Conservation (phyloP, 2,113 vertebrate species). For the Macroglossus sobrinus region DNA sequence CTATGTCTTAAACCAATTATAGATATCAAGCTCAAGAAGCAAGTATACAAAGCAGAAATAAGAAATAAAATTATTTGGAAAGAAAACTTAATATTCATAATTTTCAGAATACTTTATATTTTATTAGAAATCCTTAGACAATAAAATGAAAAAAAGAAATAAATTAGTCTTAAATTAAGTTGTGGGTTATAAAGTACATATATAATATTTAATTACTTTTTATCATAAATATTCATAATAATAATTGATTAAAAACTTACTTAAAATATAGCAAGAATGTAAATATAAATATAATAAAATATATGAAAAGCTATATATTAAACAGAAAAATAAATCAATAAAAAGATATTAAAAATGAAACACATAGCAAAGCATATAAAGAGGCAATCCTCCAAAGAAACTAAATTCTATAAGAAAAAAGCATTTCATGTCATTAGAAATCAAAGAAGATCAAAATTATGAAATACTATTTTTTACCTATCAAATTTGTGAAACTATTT, state of each 20-base stretch:
- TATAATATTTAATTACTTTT: neutral
- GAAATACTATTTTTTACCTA: neutral
- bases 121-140: neutral
- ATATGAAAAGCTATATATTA: neutral
- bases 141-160: slow-evolving; percentile 20
- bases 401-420: neutral
- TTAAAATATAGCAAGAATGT: neutral
- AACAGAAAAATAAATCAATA: neutral
- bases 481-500: neutral
- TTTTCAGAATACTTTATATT: slow-evolving; percentile 53
- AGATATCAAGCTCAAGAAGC: neutral
- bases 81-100: slow-evolving; percentile 27
- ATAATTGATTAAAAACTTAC: neutral
- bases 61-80: slow-evolving; percentile 21
- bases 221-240: slow-evolving; percentile 23
- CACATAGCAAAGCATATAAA: neutral
- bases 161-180: slow-evolving; percentile 26
- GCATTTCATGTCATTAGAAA: neutral
- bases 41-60: slow-evolving; percentile 26
- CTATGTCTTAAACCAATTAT: neutral
- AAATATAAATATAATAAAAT: neutral
- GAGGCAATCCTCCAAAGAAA: neutral
- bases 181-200: neutral
- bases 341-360: neutral
- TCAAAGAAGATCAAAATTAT: slow-evolving; percentile 1